phyloP scores from a whole-genome alignment of 2,797 vertebrate species.

The Enteromius anoplus region DNA sequence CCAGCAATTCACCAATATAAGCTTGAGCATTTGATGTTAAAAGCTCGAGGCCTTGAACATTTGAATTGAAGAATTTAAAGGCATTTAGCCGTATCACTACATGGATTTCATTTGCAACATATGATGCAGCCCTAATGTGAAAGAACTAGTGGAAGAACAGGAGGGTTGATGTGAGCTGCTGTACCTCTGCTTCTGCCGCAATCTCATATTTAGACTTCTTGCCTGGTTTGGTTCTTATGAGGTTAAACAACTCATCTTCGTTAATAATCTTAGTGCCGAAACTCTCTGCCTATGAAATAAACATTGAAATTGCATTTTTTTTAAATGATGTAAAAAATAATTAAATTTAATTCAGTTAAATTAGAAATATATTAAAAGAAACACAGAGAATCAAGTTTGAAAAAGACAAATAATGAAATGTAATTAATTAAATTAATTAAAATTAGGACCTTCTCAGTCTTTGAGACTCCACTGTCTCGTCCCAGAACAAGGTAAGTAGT shows the following conservation, averaged over 20 bases:
- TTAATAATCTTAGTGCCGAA: slow-evolving; percentile 90
- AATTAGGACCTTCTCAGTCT: slow-evolving; percentile 87
- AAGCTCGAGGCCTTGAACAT: neutral
- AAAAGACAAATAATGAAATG: neutral
- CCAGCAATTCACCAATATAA: neutral
- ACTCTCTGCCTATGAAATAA: slow-evolving; percentile 80
- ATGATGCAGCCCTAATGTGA: neutral
- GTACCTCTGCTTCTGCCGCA: slow-evolving; percentile 88
- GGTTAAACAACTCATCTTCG: slow-evolving; percentile 90
- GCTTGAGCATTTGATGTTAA: neutral
- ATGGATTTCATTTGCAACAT: neutral
- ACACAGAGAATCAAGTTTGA: neutral
- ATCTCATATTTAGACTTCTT: slow-evolving; percentile 96
- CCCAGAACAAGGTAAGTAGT: slow-evolving; percentile 93
- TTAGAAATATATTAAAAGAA: neutral
- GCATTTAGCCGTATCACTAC: neutral
- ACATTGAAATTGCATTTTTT: neutral
- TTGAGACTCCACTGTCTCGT: slow-evolving; percentile 89
- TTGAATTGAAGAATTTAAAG: neutral
- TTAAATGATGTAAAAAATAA: neutral
- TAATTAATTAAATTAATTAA: too few relatives aligned
- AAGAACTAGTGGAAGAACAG: neutral
- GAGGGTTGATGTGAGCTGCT: neutral
- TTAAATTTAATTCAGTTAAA: neutral
- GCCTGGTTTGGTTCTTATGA: slow-evolving; percentile 92